These are phyloP conservation scores for Amphipyra tragopoginis DNA, from an alignment of 2,888 invertebrate species.

Conservation along the genomic window DNA sequence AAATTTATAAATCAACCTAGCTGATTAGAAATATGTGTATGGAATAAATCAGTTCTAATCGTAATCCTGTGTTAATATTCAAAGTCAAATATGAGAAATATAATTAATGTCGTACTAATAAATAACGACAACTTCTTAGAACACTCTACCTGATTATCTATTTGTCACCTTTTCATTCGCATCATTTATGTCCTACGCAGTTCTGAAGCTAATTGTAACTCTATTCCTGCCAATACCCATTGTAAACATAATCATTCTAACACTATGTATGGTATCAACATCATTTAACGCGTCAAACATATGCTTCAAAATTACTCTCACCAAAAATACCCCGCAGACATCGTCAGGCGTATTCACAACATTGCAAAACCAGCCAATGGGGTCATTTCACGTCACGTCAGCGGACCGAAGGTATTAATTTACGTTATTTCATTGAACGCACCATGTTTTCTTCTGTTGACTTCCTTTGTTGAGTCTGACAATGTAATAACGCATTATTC, in stretches of 20 bases:
- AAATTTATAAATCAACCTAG: no score
- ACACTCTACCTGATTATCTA: no score
- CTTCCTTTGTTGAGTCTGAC: slow-evolving; percentile 52
- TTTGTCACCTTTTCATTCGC: no score
- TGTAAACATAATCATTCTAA: slow-evolving; percentile 2
- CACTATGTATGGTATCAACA: slow-evolving; percentile 5
- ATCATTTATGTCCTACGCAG: no score
- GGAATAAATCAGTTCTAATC: no score
- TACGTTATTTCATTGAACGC: slow-evolving; percentile 62
- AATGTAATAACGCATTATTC: slow-evolving; percentile 51
- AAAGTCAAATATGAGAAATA: no score
- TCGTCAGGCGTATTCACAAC: slow-evolving; percentile 39
- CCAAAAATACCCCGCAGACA: slow-evolving; percentile 44
- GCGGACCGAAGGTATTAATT: slow-evolving; percentile 69
- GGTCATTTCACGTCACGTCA: slow-evolving; percentile 59
- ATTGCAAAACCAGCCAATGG: slow-evolving; percentile 51
- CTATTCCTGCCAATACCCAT: no score
- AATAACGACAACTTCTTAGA: no score
- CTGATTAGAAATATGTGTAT: no score
- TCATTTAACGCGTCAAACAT: slow-evolving; percentile 41
- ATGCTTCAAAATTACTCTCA: slow-evolving; percentile 42
- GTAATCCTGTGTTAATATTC: no score
- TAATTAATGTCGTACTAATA: no score
- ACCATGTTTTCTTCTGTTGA: slow-evolving; percentile 45
- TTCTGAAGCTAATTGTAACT: no score